Evolutionary conservation across 2,888 invertebrate species (phyloP).

Genomic region (Cylindroiulus punctatus): DNA sequence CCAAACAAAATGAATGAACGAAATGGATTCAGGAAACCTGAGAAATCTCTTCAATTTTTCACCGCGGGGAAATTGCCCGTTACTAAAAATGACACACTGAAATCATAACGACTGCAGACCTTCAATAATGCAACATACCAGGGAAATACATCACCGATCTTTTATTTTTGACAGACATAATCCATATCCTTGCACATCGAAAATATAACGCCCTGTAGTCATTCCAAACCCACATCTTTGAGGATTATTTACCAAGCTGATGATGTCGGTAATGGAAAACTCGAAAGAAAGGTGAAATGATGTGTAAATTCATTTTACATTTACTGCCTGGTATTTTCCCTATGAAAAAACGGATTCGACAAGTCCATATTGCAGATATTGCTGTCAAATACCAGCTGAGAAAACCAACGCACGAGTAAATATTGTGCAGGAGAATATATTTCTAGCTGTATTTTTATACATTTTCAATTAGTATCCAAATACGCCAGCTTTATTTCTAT

Average conservation of each 20-base stretch:
- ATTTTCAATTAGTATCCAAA: too few species aligned
- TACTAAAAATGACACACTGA: conserved; percentile 12
- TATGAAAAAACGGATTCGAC: neutral
- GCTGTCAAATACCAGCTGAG: too few species aligned
- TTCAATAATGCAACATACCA: neutral
- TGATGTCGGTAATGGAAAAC: neutral
- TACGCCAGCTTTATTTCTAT: too few species aligned
- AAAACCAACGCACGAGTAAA: too few species aligned
- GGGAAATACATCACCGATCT: neutral
- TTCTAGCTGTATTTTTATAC: neutral
- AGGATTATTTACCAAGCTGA: neutral
- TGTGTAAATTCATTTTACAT: neutral
- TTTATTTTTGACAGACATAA: neutral
- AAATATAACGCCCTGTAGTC: neutral
- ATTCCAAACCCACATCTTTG: neutral
- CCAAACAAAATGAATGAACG: conserved; percentile 30
- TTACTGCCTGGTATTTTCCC: neutral
- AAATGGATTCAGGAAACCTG: conserved; percentile 7
- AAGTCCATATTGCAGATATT: neutral
- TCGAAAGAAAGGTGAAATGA: neutral
- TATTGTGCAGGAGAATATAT: neutral
- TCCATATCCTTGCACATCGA: neutral
- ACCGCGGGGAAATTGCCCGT: neutral
- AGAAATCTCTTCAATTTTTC: conserved; percentile 17
- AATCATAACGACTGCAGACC: neutral